These are phyloP conservation scores for Apis cerana DNA, from an alignment of 1,140 invertebrate species.

Conservation along the genomic window DNA sequence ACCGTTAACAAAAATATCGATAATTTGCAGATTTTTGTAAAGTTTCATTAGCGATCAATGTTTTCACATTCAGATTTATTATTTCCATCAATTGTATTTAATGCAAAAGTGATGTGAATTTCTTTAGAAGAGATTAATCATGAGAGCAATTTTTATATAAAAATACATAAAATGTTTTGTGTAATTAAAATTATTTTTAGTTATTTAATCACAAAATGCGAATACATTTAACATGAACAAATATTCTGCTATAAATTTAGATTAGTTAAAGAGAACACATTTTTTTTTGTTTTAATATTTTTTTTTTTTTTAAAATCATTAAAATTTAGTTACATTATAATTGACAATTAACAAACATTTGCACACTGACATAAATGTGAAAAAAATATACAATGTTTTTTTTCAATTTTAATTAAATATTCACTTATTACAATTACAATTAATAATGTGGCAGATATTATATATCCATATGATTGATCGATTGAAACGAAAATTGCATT, in stretches of 20 bases:
- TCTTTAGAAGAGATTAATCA: not conserved
- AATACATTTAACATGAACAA: not conserved
- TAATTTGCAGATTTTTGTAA: not conserved
- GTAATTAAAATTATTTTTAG: not conserved
- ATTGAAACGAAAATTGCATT: slow-evolving; percentile 19
- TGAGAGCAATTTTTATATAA: not conserved
- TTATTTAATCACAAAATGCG: not conserved
- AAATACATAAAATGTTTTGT: not conserved
- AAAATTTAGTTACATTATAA: no score
- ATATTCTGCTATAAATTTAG: not conserved
- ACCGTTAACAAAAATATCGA: not conserved
- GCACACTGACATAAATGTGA: not conserved
- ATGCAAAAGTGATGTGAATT: slow-evolving; percentile 6
- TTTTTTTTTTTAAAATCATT: not conserved
- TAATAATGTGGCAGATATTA: not conserved
- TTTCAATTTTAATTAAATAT: not conserved
- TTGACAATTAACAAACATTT: not conserved
- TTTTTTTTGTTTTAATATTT: not conserved
- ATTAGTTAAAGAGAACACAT: not conserved
- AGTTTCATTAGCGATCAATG: not conserved
- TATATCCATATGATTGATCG: not conserved
- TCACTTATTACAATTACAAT: not conserved
- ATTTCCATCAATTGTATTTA: not conserved
- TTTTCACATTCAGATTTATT: not conserved
- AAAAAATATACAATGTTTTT: not conserved